Percentiles rank a stretch among this genome's conserved stretches.
These are phyloP conservation scores for Xiphydria camelus DNA, from an alignment of 2,888 invertebrate genomes.

Conservation along the genomic window DNA sequence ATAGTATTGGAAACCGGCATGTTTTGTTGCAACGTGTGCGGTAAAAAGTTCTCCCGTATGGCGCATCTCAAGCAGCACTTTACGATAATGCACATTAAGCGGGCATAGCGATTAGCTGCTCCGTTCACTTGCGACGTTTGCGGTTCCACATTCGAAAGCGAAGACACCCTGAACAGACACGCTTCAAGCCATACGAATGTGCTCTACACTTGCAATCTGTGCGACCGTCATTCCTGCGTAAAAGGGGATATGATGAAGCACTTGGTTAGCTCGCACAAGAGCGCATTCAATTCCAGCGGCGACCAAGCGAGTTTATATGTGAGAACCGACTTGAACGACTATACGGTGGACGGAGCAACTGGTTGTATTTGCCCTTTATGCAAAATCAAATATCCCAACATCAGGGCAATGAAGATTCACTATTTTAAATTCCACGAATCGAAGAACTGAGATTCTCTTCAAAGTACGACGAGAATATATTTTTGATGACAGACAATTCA, in stretches of 20 bases:
- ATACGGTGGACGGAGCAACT: slow-evolving; percentile 39
- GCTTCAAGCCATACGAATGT: slow-evolving; percentile 61
- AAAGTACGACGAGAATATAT: no score
- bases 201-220: slow-evolving; percentile 65
- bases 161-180: slow-evolving; percentile 60
- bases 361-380: slow-evolving; percentile 47
- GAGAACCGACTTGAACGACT: slow-evolving; percentile 35
- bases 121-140: slow-evolving; percentile 66
- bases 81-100: slow-evolving; percentile 60
- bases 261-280: slow-evolving; percentile 61
- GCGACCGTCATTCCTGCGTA: slow-evolving; percentile 64
- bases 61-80: slow-evolving; percentile 64
- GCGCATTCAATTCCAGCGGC: slow-evolving; percentile 27
- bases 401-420: slow-evolving; percentile 51
- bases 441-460: no score
- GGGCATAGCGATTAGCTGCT: slow-evolving; percentile 49
- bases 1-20: slow-evolving; percentile 55
- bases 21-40: slow-evolving; percentile 63
- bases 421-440: slow-evolving; percentile 50
- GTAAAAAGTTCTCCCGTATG: slow-evolving; percentile 62
- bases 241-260: slow-evolving; percentile 63
- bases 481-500: no score
- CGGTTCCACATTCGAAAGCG: slow-evolving; percentile 56
- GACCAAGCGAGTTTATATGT: slow-evolving; percentile 8
- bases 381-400: slow-evolving; percentile 50